Evolutionary conservation across 1,140 invertebrate genomes (phyloP), one percentile per base, ranked within the genome.

Genomic region (Belonocnema kinseyi): DNA sequence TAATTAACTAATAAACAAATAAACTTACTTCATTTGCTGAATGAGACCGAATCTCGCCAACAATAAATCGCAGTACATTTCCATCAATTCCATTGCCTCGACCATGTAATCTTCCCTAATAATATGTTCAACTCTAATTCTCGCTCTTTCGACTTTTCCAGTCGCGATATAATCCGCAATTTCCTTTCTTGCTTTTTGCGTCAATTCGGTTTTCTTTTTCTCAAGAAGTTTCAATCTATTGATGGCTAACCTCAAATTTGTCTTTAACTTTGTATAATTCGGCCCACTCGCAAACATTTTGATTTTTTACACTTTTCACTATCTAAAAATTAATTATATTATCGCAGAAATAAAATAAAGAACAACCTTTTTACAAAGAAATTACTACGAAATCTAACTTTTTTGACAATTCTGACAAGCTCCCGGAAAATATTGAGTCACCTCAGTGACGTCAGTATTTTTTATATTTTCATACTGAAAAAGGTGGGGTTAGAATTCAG

Each of bases 11-110:
- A 11, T 33, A 2, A 33, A 33, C 2, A 19, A n/a, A 61, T 17
- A 7, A 8, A 88, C 92, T 93, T 92, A 96, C 94, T 99, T 99
- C 95, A 99, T 98, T 92, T 99, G 98, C 82, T 99, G 97, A 72
- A 99, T 95, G 1, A 99, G 92, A 16, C 99, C 99, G 93, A 99
- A 99, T 88, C 98, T 93, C 3, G 99, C 98, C 17, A 99, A 91
- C n/a, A 99, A 90, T 21, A 99, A 91, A 93, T 99, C 99, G 92
- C 98, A 99, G 89, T 98, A 99, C 98, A 99, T 99, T 93, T 99
- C 99, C 3, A 99, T 93, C 66, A 99, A 93, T 94, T 99, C 99
- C 96, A 99, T 98, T 0, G 98, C 98, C 92, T 99, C 99, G 1
- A 99, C 98, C 90, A 99, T 94, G 90, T 99, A 99, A 92, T 99